Percentiles rank a stretch among this genome's conserved stretches.
phyloP scores from a whole-genome alignment of 2,797 vertebrate genomes.

The Scolopax bukidnonensis region DNA sequence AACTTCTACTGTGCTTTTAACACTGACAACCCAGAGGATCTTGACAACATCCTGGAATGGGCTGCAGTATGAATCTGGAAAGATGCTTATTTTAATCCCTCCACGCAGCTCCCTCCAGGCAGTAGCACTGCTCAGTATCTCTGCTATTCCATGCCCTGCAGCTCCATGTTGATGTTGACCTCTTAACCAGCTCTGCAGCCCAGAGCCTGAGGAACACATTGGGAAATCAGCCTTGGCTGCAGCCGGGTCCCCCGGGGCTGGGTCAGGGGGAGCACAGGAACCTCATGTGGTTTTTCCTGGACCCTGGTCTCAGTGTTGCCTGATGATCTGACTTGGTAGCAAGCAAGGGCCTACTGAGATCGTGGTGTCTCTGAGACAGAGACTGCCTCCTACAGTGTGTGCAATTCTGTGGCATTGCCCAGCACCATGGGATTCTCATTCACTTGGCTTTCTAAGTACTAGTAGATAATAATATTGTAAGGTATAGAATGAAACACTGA shows the following conservation, averaged over 20 bases:
- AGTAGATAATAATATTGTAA: neutral
- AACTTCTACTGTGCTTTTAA: neutral
- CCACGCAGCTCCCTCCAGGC: neutral
- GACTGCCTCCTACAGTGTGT: neutral
- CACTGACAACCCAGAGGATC: neutral
- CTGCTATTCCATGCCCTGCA: neutral
- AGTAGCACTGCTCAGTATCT: neutral
- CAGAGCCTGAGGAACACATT: neutral
- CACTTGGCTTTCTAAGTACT: neutral
- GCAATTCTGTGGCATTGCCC: neutral
- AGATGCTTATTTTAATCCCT: neutral
- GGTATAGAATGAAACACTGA: neutral
- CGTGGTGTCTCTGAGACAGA: neutral
- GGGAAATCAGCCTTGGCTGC: neutral
- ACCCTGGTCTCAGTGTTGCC: neutral
- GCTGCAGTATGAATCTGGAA: neutral
- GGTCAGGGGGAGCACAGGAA: neutral
- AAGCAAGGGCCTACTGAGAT: neutral
- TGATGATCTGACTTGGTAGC: too few species aligned
- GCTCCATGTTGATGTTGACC: neutral
- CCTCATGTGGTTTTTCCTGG: rapidly evolving
- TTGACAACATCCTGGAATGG: neutral
- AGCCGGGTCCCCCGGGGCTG: neutral
- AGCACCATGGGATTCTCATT: neutral
- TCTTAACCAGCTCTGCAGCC: neutral